Conservation (phyloP, 2,888 invertebrate genomes). For the Chirona hameri region DNA sequence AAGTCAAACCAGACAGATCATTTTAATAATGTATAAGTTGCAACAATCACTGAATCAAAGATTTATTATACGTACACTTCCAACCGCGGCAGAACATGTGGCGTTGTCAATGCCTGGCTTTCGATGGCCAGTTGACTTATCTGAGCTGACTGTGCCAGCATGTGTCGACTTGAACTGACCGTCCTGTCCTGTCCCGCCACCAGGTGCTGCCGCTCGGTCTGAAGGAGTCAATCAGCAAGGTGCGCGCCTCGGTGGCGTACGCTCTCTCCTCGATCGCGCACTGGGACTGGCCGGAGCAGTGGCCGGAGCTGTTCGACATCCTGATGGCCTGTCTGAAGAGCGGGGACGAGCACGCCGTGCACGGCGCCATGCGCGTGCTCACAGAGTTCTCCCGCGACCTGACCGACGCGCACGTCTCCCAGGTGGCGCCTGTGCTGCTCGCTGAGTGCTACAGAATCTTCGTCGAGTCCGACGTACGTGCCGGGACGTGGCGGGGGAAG, state of each 20-base stretch:
- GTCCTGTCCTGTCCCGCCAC: neutral
- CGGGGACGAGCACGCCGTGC: slow-evolving; percentile 54
- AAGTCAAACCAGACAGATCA: too few relatives aligned
- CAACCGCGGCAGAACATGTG: too few relatives aligned
- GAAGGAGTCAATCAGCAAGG: slow-evolving; percentile 43
- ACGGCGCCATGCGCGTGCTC: slow-evolving; percentile 68
- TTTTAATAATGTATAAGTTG: too few relatives aligned
- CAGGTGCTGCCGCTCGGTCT: slow-evolving; percentile 28
- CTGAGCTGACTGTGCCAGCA: neutral
- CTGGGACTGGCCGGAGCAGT: slow-evolving; percentile 68
- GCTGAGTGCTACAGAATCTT: slow-evolving; percentile 68
- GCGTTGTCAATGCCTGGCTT: too few relatives aligned
- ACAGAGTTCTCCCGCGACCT: slow-evolving; percentile 65
- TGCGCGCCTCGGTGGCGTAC: slow-evolving; percentile 63
- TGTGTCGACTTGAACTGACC: neutral
- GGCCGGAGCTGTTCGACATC: slow-evolving; percentile 65
- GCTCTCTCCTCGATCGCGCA: slow-evolving; percentile 66
- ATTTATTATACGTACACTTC: too few relatives aligned
- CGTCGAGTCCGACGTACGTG: slow-evolving; percentile 54
- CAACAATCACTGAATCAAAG: too few relatives aligned
- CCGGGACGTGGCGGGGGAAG: neutral
- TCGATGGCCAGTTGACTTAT: too few relatives aligned
- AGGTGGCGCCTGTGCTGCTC: slow-evolving; percentile 63
- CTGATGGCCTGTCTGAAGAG: slow-evolving; percentile 52
- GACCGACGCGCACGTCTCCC: slow-evolving; percentile 60